Conservation (phyloP, 2,113 vertebrate genomes). For the Amphilophus citrinellus region DNA sequence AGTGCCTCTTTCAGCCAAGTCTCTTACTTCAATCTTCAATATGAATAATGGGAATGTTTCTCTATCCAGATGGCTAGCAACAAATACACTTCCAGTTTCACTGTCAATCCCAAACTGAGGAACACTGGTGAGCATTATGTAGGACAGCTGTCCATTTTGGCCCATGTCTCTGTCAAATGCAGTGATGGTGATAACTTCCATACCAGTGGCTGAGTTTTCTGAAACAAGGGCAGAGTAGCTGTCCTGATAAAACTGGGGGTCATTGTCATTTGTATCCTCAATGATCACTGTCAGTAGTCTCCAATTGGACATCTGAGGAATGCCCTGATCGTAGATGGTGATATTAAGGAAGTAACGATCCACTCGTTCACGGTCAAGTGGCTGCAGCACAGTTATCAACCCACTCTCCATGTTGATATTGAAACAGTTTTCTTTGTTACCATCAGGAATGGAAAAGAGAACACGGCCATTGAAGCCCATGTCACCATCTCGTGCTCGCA, state of each 20-base stretch:
- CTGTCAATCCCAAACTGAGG: conserved; percentile 91
- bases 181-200: conserved; percentile 89
- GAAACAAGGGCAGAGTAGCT: conserved; percentile 86
- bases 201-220: conserved; percentile 89
- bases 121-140: conserved; percentile 86
- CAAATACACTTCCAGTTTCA: conserved; percentile 90
- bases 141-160: conserved; percentile 89
- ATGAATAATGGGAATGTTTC: conserved; percentile 88
- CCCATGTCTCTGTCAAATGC: conserved; percentile 91
- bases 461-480: conserved; percentile 92
- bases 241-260: conserved; percentile 88
- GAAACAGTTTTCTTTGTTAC: conserved; percentile 93
- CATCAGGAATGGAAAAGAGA: conserved; percentile 91
- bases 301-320: conserved; percentile 90
- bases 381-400: conserved; percentile 88
- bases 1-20: conserved; percentile 88
- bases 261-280: conserved; percentile 95
- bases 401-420: conserved; percentile 92
- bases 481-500: conserved; percentile 91
- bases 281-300: conserved; percentile 90
- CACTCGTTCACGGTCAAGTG: conserved; percentile 90
- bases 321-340: conserved; percentile 93
- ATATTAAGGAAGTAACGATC: conserved; percentile 95
- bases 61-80: conserved; percentile 89
- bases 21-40: conserved; percentile 92